Base-by-base conservation (phyloP, 2,888 invertebrate species). In the Andrena trimmerana region DNA sequence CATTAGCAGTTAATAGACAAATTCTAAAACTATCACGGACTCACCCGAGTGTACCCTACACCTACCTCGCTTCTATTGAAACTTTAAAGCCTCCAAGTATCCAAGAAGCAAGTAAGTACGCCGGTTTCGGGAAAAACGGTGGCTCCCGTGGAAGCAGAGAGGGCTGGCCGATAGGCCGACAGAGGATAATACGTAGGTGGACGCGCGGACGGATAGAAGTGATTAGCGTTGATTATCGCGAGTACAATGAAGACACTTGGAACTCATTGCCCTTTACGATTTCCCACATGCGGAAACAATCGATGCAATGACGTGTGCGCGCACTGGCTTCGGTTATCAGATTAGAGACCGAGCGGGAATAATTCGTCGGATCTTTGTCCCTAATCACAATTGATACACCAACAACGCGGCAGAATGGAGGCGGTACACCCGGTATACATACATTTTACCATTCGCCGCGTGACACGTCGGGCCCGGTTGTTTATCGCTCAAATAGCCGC, bases 341-440 rank as follows among this genome's bases (percentile, higher is more conserved):
- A 89, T 89, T 89, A 89, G 88, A 89, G 88, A 89, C 83, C 86
- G 86, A 82, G 80, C 88, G 89, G 83, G 89, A 89, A 89, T 89
- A 89, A 89, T 89, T 89, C 88, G 88, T 89, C 89, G 88, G 89
- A 89, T 89, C 88, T 89, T 89, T 89, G 88, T 89, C 88, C 89
- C 88, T 89, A 89, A 89, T 89, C 88, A 89, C 89, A 89, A 89
- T 89, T 89, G 88, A 89, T 89, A 89, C 89, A 89, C 86, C 88
- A 86, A 87, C 86, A 88, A 78, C 87, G 87, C 81, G 88, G 80
- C 83, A 86, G 83, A 87, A 89, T 87, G 86, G 87, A 88, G 87
- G 87, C 83, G 70, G 89, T 87, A 89, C 87, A 89, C 87, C 86
- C 87, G 86, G 88, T 88, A 87, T 83, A 89, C 84, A 81, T 88